Evolutionary conservation across 1,140 invertebrate genomes (phyloP).

Genomic region (Solen grandis): DNA sequence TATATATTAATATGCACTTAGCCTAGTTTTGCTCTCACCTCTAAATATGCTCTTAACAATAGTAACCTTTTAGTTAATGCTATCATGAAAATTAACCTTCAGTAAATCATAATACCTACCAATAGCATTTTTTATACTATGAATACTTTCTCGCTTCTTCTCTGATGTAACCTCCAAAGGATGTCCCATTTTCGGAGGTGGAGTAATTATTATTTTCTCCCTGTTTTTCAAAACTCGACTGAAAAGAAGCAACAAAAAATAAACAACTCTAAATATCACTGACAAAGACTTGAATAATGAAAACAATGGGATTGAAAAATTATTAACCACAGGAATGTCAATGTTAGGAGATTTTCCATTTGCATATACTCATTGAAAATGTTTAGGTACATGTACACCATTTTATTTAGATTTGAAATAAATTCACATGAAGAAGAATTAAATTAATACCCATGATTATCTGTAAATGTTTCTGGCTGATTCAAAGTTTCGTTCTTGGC

Average conservation of each 20-base stretch:
- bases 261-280: not conserved
- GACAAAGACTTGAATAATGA: too few species aligned
- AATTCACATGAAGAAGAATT: not conserved
- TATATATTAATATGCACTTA: too few species aligned
- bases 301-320: too few species aligned
- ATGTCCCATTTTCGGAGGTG: slow-evolving; percentile 71
- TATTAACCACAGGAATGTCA: too few species aligned
- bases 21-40: too few species aligned
- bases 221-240: slow-evolving; percentile 79
- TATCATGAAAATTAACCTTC: too few species aligned
- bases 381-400: too few species aligned
- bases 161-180: slow-evolving; percentile 72
- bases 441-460: slow-evolving; percentile 73
- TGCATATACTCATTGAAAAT: too few species aligned
- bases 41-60: too few species aligned
- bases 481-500: slow-evolving; percentile 75
- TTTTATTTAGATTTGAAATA: too few species aligned
- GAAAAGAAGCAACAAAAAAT: slow-evolving; percentile 53
- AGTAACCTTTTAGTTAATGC: too few species aligned
- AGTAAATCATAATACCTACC: slow-evolving; percentile 74
- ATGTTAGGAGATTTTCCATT: too few species aligned
- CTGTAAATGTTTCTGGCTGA: slow-evolving; percentile 78
- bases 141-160: slow-evolving; percentile 73
- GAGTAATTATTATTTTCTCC: slow-evolving; percentile 63
- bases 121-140: slow-evolving; percentile 79